Conservation (phyloP, 2,113 vertebrate genomes). For the Apus apus region DNA sequence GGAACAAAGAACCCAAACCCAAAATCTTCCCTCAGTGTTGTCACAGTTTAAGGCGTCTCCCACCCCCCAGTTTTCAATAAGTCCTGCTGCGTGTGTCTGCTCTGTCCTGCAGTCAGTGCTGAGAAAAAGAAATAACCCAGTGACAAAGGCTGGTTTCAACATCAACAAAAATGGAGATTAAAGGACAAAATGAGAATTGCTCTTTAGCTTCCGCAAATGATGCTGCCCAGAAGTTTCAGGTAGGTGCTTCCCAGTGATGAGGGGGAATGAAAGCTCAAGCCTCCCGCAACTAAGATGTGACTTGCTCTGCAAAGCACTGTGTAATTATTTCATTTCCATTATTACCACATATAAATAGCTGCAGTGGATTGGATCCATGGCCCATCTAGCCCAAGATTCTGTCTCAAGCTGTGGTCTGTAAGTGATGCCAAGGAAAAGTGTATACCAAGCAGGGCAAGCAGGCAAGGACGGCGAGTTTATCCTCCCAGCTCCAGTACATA, state of each 20-base stretch:
- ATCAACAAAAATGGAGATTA: background rate
- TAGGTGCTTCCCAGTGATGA: background rate
- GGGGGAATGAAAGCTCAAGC: background rate
- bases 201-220: background rate
- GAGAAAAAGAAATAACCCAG: background rate
- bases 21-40: background rate
- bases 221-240: background rate
- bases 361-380: background rate
- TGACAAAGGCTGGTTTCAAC: background rate
- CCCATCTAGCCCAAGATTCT: background rate
- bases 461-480: background rate
- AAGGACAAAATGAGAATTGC: background rate
- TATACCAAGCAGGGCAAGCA: background rate
- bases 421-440: background rate
- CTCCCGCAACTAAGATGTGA: accelerated
- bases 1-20: conserved; percentile 5
- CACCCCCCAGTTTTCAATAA: background rate
- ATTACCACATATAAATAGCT: background rate
- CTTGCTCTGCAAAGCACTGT: accelerated
- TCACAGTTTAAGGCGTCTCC: background rate
- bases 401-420: background rate
- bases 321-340: background rate
- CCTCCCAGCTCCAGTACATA: background rate
- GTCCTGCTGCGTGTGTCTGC: background rate
- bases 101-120: background rate